Evolutionary conservation across 2,113 vertebrate genomes (phyloP), one percentile per base, ranked within the genome.

Genomic region (Oncorhynchus clarkii): DNA sequence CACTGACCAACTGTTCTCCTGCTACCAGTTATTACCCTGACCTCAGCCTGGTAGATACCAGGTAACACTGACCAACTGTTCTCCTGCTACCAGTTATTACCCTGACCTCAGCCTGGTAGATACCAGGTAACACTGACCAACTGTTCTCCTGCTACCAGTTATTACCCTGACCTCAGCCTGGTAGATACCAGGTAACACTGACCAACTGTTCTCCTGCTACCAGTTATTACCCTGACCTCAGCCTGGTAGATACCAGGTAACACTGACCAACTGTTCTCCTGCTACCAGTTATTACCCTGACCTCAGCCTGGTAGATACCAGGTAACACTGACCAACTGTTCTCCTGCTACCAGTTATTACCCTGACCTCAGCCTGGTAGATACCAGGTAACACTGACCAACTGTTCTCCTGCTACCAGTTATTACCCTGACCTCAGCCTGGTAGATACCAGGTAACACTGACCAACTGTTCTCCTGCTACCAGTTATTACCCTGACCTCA

Each of bases 361-460:
- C 81, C 82, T 0, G 83, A 89, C 68, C 2, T 88, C 71, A 86
- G 90, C 60, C 91, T 89, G 82, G 70, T 80, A 12, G 79, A 90
- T 0, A 77, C 76, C 69, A 85, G 11, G 79, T 87, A 64, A 39
- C 26, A 60, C 54, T 39, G 34, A 39, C 6, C 34, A 39, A 1
- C 34, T 39, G 34, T 7, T 39, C 7, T 39, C 1, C 34, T 39
- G 34, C 34, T 39, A 8, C 6, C 34, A 39, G 7, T 76, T 76
- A 48, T 45, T 92, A 85, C 75, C 81, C 82, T 0, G 83, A 89
- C 68, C 2, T 88, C 71, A 86, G 90, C 60, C 91, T 89, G 81
- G 70, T 80, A 9, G 79, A 90, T 0, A 77, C 76, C 69, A 85
- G 11, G 79, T 87, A 64, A 39, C 26, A 60, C 54, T 39, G 34